phyloP scores from a whole-genome alignment of 1,140 invertebrate species.

The Dinoponera quadriceps region DNA sequence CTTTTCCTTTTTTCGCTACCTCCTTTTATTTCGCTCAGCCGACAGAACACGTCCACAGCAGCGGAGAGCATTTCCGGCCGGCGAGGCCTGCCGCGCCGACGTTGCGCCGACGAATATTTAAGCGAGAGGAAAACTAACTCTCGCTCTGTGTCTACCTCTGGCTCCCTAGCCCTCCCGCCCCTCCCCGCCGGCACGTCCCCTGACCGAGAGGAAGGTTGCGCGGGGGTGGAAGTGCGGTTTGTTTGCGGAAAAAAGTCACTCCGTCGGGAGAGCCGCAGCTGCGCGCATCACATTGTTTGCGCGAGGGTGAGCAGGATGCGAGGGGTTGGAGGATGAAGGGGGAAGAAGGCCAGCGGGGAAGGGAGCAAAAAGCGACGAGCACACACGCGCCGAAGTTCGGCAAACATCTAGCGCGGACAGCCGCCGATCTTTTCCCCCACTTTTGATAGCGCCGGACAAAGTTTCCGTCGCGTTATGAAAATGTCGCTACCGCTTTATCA shows the following conservation, averaged over 20 bases:
- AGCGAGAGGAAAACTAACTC: slow-evolving; percentile 64
- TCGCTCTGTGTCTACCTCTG: slow-evolving; percentile 17
- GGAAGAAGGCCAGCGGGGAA: slow-evolving; percentile 35
- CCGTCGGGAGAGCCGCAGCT: slow-evolving; percentile 58
- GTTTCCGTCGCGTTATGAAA: slow-evolving; percentile 55
- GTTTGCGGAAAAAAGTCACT: slow-evolving; percentile 64
- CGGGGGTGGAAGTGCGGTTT: slow-evolving; percentile 36
- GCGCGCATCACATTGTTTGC: slow-evolving; percentile 62
- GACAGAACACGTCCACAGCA: slow-evolving; percentile 57
- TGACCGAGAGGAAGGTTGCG: background rate
- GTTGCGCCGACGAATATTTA: slow-evolving; percentile 58
- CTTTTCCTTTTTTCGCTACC: background rate
- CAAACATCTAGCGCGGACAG: slow-evolving; percentile 59
- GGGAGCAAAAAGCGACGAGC: slow-evolving; percentile 43
- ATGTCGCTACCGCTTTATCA: slow-evolving; percentile 1
- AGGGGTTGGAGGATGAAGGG: slow-evolving; percentile 16
- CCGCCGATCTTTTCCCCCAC: slow-evolving; percentile 35
- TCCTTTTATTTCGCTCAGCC: slow-evolving; percentile 41
- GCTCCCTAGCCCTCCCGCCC: background rate
- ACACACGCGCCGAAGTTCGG: slow-evolving; percentile 51
- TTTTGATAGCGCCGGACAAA: slow-evolving; percentile 54
- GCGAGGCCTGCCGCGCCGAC: slow-evolving; percentile 26
- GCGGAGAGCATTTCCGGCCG: slow-evolving; percentile 61
- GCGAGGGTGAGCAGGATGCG: slow-evolving; percentile 32
- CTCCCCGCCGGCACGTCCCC: background rate